Evolutionary conservation across 2,797 vertebrate species (phyloP).

Genomic region (Champsocephalus esox): DNA sequence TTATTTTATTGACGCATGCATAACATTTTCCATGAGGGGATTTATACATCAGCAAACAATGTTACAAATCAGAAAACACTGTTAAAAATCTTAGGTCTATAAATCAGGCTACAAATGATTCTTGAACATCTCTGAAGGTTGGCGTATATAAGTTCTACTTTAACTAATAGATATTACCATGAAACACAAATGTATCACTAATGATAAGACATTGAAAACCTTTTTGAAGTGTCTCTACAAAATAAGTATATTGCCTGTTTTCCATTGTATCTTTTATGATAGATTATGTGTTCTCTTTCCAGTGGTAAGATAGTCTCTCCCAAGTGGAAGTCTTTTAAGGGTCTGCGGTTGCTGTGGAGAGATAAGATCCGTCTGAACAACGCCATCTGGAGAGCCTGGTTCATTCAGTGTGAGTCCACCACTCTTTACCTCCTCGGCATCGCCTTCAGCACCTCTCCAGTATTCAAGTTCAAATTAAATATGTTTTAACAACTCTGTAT

Average conservation of each 20-base stretch:
- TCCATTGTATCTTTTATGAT: not conserved
- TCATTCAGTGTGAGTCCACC: conserved; percentile 94
- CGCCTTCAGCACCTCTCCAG: not conserved
- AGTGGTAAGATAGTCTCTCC: conserved; percentile 97
- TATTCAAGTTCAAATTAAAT: not conserved
- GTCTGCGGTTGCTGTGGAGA: conserved; percentile 92
- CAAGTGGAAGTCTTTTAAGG: conserved; percentile 99
- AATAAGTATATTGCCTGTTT: not conserved
- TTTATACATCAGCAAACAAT: too few relatives aligned
- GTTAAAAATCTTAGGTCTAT: too few relatives aligned
- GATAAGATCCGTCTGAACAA: conserved; percentile 99
- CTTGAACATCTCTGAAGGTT: too few relatives aligned
- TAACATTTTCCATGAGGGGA: too few relatives aligned
- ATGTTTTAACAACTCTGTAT: not conserved
- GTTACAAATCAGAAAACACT: too few relatives aligned
- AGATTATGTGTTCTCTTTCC: conserved; percentile 18
- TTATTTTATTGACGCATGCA: too few relatives aligned
- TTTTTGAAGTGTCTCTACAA: too few relatives aligned
- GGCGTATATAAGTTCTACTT: too few relatives aligned
- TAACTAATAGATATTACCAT: too few relatives aligned
- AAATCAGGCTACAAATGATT: too few relatives aligned
- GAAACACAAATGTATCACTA: too few relatives aligned
- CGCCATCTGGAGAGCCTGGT: conserved; percentile 99
- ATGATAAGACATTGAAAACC: too few relatives aligned
- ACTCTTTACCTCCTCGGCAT: not conserved